These are phyloP conservation scores for Ophion obscuratus DNA, from an alignment of 2,888 invertebrate species.

Conservation along the genomic window DNA sequence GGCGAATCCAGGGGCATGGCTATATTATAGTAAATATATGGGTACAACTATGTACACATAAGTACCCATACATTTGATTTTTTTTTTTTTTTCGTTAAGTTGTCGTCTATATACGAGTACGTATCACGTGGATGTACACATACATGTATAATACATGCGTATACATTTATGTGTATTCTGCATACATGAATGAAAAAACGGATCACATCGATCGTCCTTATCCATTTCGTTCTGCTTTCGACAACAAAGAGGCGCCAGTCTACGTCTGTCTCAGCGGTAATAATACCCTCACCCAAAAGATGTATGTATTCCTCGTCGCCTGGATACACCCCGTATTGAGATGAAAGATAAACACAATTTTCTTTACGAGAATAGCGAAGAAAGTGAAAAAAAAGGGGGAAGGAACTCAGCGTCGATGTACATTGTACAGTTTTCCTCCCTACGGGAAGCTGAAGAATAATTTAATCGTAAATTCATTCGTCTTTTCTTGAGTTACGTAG, in stretches of 20 bases:
- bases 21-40: neutral
- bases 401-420: neutral
- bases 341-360: conserved; percentile 52
- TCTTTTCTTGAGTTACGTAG: neutral
- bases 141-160: neutral
- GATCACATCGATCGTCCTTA: conserved; percentile 29
- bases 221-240: conserved; percentile 44
- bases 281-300: conserved; percentile 16
- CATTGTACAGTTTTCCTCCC: neutral
- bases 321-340: neutral
- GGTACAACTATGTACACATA: neutral
- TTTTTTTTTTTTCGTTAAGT: neutral
- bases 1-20: neutral
- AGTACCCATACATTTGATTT: neutral
- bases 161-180: neutral
- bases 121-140: neutral
- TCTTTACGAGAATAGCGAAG: conserved; percentile 10
- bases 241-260: conserved; percentile 35
- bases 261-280: conserved; percentile 32
- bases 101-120: neutral
- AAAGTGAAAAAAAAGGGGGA: conserved; percentile 9
- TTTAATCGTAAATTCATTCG: conserved; percentile 23
- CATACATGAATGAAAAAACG: conserved; percentile 14
- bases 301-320: conserved; percentile 1
- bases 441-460: conserved; percentile 20